Conservation (phyloP, 1,140 invertebrate genomes). For the Oryzaephilus surinamensis region DNA sequence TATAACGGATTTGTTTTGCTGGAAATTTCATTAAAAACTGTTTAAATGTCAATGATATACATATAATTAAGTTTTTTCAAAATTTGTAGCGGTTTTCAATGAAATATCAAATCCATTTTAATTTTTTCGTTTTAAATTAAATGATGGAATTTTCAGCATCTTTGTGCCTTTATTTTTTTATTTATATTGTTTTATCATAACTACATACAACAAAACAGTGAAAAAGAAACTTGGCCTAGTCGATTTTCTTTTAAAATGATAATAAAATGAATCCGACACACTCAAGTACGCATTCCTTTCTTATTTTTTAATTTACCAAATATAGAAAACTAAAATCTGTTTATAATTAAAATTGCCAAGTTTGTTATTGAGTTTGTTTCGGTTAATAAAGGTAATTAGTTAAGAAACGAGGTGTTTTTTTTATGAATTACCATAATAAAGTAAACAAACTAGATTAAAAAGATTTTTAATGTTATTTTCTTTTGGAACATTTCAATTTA, state of each 20-base stretch:
- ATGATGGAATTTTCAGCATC: constrained; percentile 23
- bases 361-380: constrained; percentile 11
- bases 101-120: too few relatives aligned
- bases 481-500: constrained; percentile 25
- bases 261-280: too few relatives aligned
- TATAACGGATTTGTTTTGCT: constrained; percentile 16
- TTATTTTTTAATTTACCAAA: too few relatives aligned
- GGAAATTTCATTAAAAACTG: constrained; percentile 19
- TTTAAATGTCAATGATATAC: constrained; percentile 10
- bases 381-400: constrained; percentile 13
- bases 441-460: constrained; percentile 22
- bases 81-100: too few relatives aligned
- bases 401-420: too few relatives aligned
- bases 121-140: constrained; percentile 7
- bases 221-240: constrained; percentile 24
- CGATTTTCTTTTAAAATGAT: too few relatives aligned
- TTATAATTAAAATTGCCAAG: constrained; percentile 11
- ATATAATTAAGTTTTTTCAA: too few relatives aligned
- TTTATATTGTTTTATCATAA: constrained; percentile 14
- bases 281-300: too few relatives aligned
- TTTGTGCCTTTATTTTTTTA: constrained; percentile 26
- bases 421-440: too few relatives aligned
- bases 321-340: constrained; percentile 4
- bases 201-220: too few relatives aligned
- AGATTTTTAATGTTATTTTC: constrained; percentile 21